Evolutionary conservation across 2,113 vertebrate species (phyloP).

Genomic region (Prionailurus viverrinus): DNA sequence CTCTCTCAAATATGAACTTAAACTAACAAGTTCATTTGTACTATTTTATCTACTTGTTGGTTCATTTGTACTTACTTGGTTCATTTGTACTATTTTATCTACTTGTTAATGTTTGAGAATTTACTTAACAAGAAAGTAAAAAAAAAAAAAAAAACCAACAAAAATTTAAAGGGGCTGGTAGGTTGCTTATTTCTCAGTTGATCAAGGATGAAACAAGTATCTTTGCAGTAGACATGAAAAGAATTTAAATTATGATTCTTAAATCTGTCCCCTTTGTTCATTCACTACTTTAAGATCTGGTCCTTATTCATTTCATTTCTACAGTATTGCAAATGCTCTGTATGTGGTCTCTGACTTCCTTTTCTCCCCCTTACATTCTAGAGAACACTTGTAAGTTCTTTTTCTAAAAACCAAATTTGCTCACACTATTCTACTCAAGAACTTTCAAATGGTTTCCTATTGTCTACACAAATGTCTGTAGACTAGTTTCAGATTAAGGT

Average conservation of each 20-base stretch:
- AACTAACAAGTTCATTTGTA: no score
- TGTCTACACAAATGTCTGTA: background rate
- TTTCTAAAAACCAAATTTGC: conserved; percentile 18
- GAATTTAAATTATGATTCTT: background rate
- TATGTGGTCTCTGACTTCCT: background rate
- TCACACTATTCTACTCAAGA: background rate
- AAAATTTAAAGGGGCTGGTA: background rate
- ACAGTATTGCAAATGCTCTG: background rate
- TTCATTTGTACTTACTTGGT: no score
- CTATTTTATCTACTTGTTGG: background rate
- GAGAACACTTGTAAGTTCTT: background rate
- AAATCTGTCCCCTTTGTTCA: background rate
- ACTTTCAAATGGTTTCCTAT: background rate
- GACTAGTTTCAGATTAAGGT: background rate
- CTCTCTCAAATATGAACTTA: no score
- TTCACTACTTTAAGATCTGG: background rate
- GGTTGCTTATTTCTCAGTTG: background rate
- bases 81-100: background rate
- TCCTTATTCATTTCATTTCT: background rate
- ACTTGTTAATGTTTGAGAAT: background rate
- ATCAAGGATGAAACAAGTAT: background rate
- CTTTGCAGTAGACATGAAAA: background rate
- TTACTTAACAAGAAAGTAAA: background rate
- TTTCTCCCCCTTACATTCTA: background rate
- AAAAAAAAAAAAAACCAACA: background rate